Percentiles rank a stretch among this genome's conserved stretches.
Conservation (phyloP, 2,888 invertebrate species). For the Drosophila acutilabella region DNA sequence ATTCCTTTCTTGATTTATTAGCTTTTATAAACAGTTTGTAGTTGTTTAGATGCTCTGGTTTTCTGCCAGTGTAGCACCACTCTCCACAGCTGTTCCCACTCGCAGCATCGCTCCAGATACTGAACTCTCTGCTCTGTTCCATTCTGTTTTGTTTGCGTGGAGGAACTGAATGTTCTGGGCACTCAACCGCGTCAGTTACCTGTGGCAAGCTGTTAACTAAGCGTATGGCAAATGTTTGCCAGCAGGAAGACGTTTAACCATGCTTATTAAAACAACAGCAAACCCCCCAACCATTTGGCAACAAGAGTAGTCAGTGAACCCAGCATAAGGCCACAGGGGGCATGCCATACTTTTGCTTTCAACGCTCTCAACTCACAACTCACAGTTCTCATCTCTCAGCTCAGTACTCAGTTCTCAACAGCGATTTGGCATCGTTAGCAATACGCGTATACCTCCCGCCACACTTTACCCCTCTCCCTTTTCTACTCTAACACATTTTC, state of each 20-base stretch:
- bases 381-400: background rate
- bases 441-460: background rate
- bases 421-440: slow-evolving; percentile 44
- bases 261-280: slow-evolving; percentile 66
- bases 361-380: slow-evolving; percentile 1
- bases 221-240: slow-evolving; percentile 79
- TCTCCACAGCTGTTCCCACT: slow-evolving; percentile 5
- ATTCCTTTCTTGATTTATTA: no score
- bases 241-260: slow-evolving; percentile 74
- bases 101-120: background rate
- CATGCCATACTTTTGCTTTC: slow-evolving; percentile 78
- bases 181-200: slow-evolving; percentile 73
- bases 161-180: slow-evolving; percentile 40
- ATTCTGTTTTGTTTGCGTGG: slow-evolving; percentile 48
- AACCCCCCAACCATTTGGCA: slow-evolving; percentile 15
- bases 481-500: slow-evolving; percentile 4
- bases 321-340: slow-evolving; percentile 67
- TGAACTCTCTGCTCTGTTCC: background rate
- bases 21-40: no score
- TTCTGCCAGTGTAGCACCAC: slow-evolving; percentile 14
- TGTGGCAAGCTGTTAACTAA: slow-evolving; percentile 81
- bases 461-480: background rate
- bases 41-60: no score
- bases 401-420: slow-evolving; percentile 27
- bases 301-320: slow-evolving; percentile 56